A percentile compares a stretch with the other conserved stretches of the same genome.
Evolutionary conservation across 2,113 vertebrate species (phyloP).

Genomic region (Nycticebus coucang): DNA sequence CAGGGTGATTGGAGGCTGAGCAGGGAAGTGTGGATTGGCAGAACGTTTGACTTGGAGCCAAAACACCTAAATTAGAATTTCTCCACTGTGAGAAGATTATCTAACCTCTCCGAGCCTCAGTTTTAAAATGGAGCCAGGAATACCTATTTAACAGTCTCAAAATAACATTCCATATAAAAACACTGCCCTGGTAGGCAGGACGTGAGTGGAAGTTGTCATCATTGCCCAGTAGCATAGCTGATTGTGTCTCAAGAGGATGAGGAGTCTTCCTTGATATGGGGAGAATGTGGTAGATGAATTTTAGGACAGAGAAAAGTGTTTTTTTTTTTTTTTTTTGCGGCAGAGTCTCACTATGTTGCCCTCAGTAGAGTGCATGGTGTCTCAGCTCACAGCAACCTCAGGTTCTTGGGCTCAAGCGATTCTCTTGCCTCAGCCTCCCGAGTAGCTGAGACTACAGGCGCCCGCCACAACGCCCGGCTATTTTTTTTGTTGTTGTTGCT

Average conservation of each 20-base stretch:
- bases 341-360: no score
- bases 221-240: rapidly evolving
- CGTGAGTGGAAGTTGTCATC: neutral
- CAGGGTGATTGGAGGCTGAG: neutral
- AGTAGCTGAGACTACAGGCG: no score
- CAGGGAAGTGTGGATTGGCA: neutral
- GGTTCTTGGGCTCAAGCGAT: no score
- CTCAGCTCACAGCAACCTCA: no score
- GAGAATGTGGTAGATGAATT: neutral
- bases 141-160: neutral
- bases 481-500: no score
- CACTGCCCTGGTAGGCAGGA: neutral
- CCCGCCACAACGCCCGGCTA: no score
- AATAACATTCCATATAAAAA: neutral
- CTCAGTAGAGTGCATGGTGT: no score
- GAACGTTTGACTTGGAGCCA: neutral
- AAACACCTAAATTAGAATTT: neutral
- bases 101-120: neutral
- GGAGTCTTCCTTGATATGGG: neutral
- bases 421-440: no score
- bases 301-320: neutral
- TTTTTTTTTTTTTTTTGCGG: no score
- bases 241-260: neutral
- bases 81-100: rapidly evolving
- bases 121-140: neutral